Percentiles rank a stretch among this genome's conserved stretches.
These are phyloP conservation scores for Tursiops truncatus DNA, from an alignment of 2,113 vertebrate species.

Conservation along the genomic window DNA sequence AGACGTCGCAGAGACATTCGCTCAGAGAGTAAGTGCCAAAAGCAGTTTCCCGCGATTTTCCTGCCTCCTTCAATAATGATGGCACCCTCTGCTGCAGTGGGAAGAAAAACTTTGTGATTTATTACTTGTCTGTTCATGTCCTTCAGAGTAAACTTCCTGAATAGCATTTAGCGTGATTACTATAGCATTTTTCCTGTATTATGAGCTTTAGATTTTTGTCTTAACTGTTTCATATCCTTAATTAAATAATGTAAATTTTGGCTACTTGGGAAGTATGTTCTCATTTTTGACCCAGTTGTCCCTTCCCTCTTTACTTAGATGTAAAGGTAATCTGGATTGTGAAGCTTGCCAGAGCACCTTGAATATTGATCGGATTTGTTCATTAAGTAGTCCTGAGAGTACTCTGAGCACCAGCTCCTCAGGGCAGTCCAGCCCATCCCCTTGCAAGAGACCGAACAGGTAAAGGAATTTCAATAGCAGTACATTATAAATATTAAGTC, in stretches of 20 bases:
- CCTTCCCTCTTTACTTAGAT: conserved; percentile 82
- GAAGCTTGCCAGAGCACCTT: conserved; percentile 97
- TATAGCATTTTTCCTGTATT: neutral
- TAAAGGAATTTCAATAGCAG: conserved; percentile 56
- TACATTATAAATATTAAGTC: neutral
- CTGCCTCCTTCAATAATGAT: neutral
- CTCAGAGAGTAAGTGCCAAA: conserved; percentile 89
- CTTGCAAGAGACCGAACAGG: conserved; percentile 97
- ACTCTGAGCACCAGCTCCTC: conserved; percentile 97
- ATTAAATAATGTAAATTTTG: neutral
- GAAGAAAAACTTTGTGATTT: neutral
- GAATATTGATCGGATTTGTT: conserved; percentile 96
- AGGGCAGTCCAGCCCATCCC: conserved; percentile 92
- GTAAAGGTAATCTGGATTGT: conserved; percentile 94
- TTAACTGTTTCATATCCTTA: neutral
- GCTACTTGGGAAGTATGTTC: neutral
- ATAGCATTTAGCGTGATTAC: neutral
- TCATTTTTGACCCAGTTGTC: conserved; percentile 10
- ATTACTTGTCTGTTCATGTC: neutral
- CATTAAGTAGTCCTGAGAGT: conserved; percentile 97
- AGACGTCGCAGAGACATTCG: conserved; percentile 86
- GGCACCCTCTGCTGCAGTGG: neutral
- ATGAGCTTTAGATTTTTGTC: neutral
- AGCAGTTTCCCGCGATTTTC: no score
- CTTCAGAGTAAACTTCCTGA: neutral